These are phyloP conservation scores for Stenurella melanura DNA, from an alignment of 2,888 invertebrate species.

Conservation along the genomic window DNA sequence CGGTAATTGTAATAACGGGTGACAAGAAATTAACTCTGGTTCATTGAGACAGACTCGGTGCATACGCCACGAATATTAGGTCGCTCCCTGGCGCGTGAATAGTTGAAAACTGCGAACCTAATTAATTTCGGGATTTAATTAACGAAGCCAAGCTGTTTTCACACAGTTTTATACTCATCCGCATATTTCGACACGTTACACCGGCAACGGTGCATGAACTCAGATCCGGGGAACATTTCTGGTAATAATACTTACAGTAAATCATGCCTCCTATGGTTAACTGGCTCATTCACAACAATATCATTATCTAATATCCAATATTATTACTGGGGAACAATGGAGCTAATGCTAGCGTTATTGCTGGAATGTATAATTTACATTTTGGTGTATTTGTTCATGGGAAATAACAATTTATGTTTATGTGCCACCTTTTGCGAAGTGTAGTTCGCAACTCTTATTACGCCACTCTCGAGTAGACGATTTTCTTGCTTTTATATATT, in stretches of 20 bases:
- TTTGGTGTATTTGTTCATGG: constrained; percentile 53
- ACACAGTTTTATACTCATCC: constrained; percentile 59
- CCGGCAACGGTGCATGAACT: constrained; percentile 34
- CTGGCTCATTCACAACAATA: constrained; percentile 54
- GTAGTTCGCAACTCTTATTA: neutral
- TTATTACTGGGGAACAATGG: constrained; percentile 55
- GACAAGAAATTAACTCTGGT: constrained; percentile 31
- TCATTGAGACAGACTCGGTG: constrained; percentile 17
- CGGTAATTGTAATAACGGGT: constrained; percentile 18
- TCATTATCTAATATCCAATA: constrained; percentile 61
- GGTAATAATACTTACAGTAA: constrained; percentile 53
- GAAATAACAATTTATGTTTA: constrained; percentile 49
- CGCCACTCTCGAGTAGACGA: neutral
- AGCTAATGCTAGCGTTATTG: constrained; percentile 53
- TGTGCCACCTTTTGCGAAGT: constrained; percentile 30
- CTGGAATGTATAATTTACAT: constrained; percentile 56
- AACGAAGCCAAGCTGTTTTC: constrained; percentile 61
- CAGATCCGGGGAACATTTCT: neutral
- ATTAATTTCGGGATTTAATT: constrained; percentile 67
- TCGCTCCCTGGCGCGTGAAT: constrained; percentile 16
- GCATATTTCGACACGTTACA: constrained; percentile 31
- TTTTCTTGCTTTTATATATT: neutral
- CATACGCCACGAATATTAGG: constrained; percentile 17
- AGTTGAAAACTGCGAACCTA: constrained; percentile 64
- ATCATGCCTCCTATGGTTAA: constrained; percentile 48